These are phyloP conservation scores for Hyperoodon ampullatus DNA, from an alignment of 2,113 vertebrate species.

Conservation along the genomic window DNA sequence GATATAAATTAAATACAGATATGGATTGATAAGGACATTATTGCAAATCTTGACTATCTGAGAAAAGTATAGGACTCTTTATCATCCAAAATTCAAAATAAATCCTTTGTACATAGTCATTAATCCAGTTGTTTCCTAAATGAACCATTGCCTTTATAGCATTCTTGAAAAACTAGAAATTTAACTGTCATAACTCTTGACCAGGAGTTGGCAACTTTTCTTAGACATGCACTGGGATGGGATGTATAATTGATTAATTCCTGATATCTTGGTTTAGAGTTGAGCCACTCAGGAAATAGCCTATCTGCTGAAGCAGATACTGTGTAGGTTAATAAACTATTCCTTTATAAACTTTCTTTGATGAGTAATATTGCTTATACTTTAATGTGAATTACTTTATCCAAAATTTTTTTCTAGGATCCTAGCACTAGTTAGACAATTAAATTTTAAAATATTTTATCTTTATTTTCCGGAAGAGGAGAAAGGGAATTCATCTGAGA, in stretches of 20 bases:
- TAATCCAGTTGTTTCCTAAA: background rate
- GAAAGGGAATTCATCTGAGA: background rate
- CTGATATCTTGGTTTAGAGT: conserved; percentile 48
- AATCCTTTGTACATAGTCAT: background rate
- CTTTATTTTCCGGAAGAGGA: conserved; percentile 24
- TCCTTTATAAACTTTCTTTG: background rate
- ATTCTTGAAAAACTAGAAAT: conserved; percentile 52
- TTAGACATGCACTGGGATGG: background rate
- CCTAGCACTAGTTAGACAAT: background rate
- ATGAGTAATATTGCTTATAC: background rate
- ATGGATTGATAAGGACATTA: background rate
- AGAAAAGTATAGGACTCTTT: background rate
- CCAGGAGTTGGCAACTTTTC: background rate
- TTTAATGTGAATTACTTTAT: conserved; percentile 41
- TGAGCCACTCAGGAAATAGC: background rate
- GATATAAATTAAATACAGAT: background rate
- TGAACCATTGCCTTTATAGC: background rate
- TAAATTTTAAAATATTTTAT: background rate
- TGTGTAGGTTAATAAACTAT: background rate
- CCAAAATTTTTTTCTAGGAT: conserved; percentile 42
- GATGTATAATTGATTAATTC: background rate
- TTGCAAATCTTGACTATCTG: background rate
- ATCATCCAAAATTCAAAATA: background rate
- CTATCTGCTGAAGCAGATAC: background rate
- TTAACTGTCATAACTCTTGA: background rate